Evolutionary conservation across 2,888 invertebrate genomes (phyloP).

Genomic region (Chymomyza procnemis): DNA sequence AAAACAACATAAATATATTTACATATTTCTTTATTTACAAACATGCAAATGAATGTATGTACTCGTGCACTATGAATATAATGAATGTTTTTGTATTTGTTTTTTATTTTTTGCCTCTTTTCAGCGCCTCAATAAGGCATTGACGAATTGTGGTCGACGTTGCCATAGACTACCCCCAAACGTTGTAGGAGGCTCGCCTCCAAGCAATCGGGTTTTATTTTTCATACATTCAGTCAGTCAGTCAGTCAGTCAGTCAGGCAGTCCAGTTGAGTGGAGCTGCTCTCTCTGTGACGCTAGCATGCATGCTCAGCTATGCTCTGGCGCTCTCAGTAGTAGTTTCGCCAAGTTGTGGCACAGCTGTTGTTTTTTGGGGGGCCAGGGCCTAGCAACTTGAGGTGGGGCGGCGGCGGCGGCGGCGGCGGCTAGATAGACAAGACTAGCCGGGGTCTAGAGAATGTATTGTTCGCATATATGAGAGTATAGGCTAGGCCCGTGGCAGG

Average conservation of each 20-base stretch:
- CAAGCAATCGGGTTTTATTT: slow-evolving; percentile 33
- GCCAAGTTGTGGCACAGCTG: neutral
- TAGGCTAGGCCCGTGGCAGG: slow-evolving; percentile 31
- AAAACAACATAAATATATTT: too few relatives aligned
- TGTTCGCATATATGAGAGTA: neutral
- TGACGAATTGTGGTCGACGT: neutral
- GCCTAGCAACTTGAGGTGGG: slow-evolving; percentile 18
- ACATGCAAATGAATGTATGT: slow-evolving; percentile 18
- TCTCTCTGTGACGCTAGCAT: slow-evolving; percentile 1
- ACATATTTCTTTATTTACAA: neutral
- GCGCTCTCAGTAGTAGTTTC: slow-evolving; percentile 11
- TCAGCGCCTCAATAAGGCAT: neutral
- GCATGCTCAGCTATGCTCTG: neutral
- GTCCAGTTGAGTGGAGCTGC: neutral
- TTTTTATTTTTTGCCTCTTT: neutral
- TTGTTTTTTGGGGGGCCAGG: neutral
- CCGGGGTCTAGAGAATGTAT: neutral
- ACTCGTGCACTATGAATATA: neutral
- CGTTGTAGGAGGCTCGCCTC: slow-evolving; percentile 40
- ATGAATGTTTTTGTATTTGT: neutral
- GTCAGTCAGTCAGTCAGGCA: too few relatives aligned
- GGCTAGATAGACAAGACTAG: slow-evolving; percentile 1
- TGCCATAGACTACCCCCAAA: neutral
- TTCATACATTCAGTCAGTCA: too few relatives aligned
- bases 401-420: too few relatives aligned